phyloP scores from a whole-genome alignment of 2,797 vertebrate genomes.

The Lateolabrax maculatus region DNA sequence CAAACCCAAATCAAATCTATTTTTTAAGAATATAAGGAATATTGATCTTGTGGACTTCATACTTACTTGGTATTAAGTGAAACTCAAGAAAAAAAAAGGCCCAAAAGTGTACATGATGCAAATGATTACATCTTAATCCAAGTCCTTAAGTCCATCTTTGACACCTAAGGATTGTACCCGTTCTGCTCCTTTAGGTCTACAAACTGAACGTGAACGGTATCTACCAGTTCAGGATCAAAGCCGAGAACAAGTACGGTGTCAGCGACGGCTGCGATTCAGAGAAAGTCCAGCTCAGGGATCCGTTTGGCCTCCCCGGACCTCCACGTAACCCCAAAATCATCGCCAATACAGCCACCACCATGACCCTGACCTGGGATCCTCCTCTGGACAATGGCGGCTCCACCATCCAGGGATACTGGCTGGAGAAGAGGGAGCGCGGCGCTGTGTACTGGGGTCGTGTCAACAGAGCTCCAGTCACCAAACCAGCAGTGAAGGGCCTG shows the following conservation, averaged over 20 bases:
- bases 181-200: slow-evolving; percentile 87
- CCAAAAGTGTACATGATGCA: background rate
- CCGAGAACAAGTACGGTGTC: slow-evolving; percentile 94
- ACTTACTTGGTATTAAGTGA: no score
- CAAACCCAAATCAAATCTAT: background rate
- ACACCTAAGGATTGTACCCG: background rate
- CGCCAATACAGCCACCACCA: slow-evolving; percentile 89
- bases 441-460: slow-evolving; percentile 96
- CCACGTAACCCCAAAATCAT: slow-evolving; percentile 94
- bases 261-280: slow-evolving; percentile 99
- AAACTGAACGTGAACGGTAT: slow-evolving; percentile 91
- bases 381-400: slow-evolving; percentile 95
- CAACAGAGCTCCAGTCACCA: slow-evolving; percentile 94
- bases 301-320: slow-evolving; percentile 95
- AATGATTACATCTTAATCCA: background rate
- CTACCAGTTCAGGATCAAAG: slow-evolving; percentile 95
- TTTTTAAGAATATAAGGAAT: background rate
- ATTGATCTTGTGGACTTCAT: no score
- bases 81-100: background rate
- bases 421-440: slow-evolving; percentile 97
- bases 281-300: slow-evolving; percentile 94
- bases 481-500: slow-evolving; percentile 91
- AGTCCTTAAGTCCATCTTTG: background rate
- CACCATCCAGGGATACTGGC: slow-evolving; percentile 96
- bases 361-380: slow-evolving; percentile 95